Conservation (phyloP, 2,113 vertebrate species). For the Lontra canadensis region DNA sequence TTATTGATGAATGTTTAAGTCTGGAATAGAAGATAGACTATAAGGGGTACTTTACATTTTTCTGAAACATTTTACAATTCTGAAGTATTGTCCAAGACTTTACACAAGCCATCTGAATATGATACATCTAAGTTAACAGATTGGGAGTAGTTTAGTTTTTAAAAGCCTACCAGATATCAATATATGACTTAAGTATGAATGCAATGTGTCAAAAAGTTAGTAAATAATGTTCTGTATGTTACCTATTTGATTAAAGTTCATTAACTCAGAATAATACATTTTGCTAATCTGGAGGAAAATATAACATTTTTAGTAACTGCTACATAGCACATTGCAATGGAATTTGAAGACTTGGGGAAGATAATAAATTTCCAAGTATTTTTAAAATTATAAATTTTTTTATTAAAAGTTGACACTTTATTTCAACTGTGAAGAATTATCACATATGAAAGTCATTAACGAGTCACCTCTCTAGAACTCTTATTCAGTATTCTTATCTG, state of each 20-base stretch:
- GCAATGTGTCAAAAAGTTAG: neutral
- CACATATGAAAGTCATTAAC: neutral
- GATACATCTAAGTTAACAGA: neutral
- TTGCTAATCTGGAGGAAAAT: neutral
- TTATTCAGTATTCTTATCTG: neutral
- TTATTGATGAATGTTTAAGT: neutral
- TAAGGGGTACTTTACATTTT: neutral
- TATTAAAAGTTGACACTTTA: neutral
- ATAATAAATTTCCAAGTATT: conserved; percentile 13
- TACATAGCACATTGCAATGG: neutral
- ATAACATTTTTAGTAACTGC: neutral
- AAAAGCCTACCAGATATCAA: neutral
- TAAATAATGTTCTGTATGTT: neutral
- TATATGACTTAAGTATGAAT: neutral
- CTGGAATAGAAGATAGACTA: neutral
- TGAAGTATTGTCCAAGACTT: neutral
- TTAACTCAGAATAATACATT: neutral
- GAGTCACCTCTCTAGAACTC: neutral
- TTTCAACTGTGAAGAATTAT: neutral
- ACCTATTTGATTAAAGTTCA: neutral
- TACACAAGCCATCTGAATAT: neutral
- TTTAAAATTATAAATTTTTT: neutral
- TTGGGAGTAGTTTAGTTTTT: neutral
- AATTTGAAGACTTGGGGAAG: neutral
- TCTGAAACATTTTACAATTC: neutral